Base-by-base conservation (phyloP, 2,888 invertebrate genomes). In the Panorpa germanica region DNA sequence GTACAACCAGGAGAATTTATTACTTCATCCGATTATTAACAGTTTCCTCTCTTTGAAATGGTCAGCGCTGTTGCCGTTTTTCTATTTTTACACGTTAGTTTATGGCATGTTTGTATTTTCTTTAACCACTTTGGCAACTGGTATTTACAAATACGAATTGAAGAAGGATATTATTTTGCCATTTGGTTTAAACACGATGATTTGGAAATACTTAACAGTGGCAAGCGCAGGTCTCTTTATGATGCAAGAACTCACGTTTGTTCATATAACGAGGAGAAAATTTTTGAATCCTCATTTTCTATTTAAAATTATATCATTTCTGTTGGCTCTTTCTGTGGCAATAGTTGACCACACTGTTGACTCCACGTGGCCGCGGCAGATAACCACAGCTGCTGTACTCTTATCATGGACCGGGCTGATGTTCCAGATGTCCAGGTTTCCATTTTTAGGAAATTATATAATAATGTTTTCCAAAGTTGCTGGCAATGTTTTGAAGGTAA, bases 401-500 rank as follows among this genome's bases (percentile, higher is more conserved):
- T 41, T 65, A 3, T 53, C 62, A 0, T 67, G 66, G 66, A 40
- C 61, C 8, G 62, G 66, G 38, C 51, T 65, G 41, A 63, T 65
- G 57, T 62, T 66, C 32, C 44, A 65, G 2, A 43, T 65, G 3
- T 64, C 65, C 1, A 50, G 65, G 31, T 62, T 65, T 35, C 65
- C 65, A 0, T 59, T 57, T 29, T 62, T 61, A 54, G 65, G 65
- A 2, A 63, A 63, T 41, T 64, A 64, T 45, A 63, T 65, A 2
- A 53, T 65, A 5, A 66, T 67, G 66, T 66, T 66, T 46, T 61
- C 60, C n/a, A 63, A 61, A 39, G 66, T 66, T 2, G 61, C 64
- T 1, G 48, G 53, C 2, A 63, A 64, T 45, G 61, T 65, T 32
- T 40, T 64, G 3, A 64, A 63, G 51, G 65, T 64, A 42, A 34